These are phyloP conservation scores for Globicephala melas DNA, from an alignment of 2,113 vertebrate genomes.

Conservation along the genomic window DNA sequence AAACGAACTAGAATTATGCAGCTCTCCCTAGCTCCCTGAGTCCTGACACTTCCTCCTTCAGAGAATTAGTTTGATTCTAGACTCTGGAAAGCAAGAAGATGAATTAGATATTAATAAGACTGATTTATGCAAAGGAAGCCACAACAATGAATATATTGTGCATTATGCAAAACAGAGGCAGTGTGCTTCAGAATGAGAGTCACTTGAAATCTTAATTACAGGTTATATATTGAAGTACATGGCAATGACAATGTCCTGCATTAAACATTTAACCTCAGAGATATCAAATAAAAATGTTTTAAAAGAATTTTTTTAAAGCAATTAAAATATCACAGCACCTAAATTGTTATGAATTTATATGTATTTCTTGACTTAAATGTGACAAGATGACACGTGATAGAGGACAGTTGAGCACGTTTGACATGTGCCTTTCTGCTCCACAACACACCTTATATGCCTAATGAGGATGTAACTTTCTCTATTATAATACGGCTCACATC, in stretches of 20 bases:
- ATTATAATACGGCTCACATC: neutral
- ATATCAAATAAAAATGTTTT: neutral
- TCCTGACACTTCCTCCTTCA: constrained; percentile 72
- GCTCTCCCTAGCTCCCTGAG: constrained; percentile 64
- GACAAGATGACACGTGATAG: neutral
- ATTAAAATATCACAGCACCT: neutral
- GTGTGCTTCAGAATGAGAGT: constrained; percentile 39
- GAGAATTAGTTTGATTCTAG: constrained; percentile 82
- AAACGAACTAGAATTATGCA: constrained; percentile 76
- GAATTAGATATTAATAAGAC: constrained; percentile 79
- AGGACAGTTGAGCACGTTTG: neutral
- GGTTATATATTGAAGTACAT: neutral
- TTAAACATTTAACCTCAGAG: constrained; percentile 12
- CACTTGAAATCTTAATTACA: constrained; percentile 67
- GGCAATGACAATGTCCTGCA: neutral
- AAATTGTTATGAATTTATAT: constrained; percentile 7
- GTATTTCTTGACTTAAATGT: constrained; percentile 30
- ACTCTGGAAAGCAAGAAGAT: constrained; percentile 69
- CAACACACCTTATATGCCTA: neutral
- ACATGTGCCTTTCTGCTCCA: constrained; percentile 23
- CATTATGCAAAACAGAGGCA: constrained; percentile 77
- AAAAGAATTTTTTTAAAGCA: neutral
- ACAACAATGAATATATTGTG: constrained; percentile 74
- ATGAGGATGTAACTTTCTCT: constrained; percentile 4
- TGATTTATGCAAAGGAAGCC: constrained; percentile 81